phyloP scores from a whole-genome alignment of 2,888 invertebrate genomes.

The Rotaria macrura region DNA sequence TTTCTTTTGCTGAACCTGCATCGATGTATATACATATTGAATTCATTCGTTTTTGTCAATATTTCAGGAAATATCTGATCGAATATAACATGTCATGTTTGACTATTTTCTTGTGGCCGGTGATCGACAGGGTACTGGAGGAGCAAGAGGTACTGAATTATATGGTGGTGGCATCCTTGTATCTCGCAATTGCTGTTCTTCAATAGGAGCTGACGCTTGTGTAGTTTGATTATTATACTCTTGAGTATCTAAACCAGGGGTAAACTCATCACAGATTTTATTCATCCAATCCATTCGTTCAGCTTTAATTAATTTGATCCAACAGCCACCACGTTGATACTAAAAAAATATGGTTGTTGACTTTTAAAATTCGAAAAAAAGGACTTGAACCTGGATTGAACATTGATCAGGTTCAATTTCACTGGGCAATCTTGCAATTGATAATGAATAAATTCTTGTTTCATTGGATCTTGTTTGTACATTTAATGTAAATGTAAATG shows the following conservation, averaged over 20 bases:
- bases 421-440: background rate
- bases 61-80: background rate
- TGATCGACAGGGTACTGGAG: background rate
- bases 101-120: background rate
- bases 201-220: background rate
- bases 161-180: background rate
- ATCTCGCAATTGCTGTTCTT: background rate
- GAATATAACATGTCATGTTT: background rate
- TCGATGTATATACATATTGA: no score
- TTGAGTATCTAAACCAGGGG: background rate
- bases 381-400: background rate
- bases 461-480: background rate
- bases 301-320: background rate
- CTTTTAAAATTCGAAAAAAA: background rate
- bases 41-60: background rate
- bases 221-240: background rate
- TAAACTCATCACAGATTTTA: background rate
- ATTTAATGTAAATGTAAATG: background rate
- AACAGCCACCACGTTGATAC: slow-evolving; percentile 6
- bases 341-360: background rate
- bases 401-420: background rate
- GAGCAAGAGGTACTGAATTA: background rate
- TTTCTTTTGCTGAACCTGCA: no score
- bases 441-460: background rate
- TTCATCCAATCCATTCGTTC: background rate